Evolutionary conservation across 2,888 invertebrate genomes (phyloP), one percentile per base, ranked within the genome.

Genomic region (Cataglyphis livida): DNA sequence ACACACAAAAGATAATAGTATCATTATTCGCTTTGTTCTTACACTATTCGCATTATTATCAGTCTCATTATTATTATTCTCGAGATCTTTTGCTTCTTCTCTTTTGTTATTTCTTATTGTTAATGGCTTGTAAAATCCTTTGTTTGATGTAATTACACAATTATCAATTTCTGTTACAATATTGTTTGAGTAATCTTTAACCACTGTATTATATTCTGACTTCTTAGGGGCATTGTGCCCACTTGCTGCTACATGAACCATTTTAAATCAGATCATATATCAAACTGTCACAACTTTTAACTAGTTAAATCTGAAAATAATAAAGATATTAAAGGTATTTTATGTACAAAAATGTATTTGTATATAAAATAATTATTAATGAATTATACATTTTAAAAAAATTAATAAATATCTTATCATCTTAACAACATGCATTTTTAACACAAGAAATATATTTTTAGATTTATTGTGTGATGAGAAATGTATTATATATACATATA

Each of bases 291-390:
- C 9, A 41, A 3, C 12, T 25, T 25, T 48, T 9, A 79, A 18
- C 9, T 9, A 1, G n/a, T 61, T 59, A 0, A 12, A 0, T 4
- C 78, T 79, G 48, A 71, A 79, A 79, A 28, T 18, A 35, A 35
- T 65, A 66, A 76, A 25, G n/a, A 76, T 28, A 35, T 75, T 59
- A n/a, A 28, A 44, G 7, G 6, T 5, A 59, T 64, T 25, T 44
- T 35, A 35, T 35, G 5, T 10, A 28, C 28, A 44, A 25, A 3
- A 48, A 64, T 3, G 10, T 10, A 54, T 5, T 44, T 48, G 3
- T 21, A 64, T 35, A 35, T 28, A 48, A 35, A 48, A 32, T 44
- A 28, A 57, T 57, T 59, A 6, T 15, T 44, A 35, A 28, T 15
- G 0, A 74, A 62, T 44, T 5, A 18, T 35, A 73, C n/a, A 18